A percentile compares a stretch with the other conserved stretches of the same genome.
Evolutionary conservation across 2,113 vertebrate genomes (phyloP).

Genomic region (Tor tambroides): DNA sequence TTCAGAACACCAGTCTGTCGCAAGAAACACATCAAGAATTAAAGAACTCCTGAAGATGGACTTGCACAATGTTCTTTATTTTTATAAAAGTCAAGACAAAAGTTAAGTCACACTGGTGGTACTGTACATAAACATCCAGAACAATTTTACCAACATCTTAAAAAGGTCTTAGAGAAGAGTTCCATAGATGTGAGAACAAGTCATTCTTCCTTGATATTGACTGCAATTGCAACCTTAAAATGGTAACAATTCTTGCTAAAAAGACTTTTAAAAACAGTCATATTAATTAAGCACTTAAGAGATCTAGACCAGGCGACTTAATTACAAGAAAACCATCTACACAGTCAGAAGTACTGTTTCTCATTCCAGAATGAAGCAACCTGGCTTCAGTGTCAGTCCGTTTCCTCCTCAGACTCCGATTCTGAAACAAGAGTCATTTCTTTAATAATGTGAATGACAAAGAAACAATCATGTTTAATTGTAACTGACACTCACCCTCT

Average conservation of each 20-base stretch:
- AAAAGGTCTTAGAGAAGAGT: background rate
- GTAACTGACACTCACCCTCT: slow-evolving; percentile 80
- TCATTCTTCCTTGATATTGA: background rate
- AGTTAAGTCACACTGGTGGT: background rate
- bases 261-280: background rate
- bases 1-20: no score
- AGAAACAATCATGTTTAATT: background rate
- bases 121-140: background rate
- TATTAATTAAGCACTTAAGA: background rate
- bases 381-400: slow-evolving; percentile 83
- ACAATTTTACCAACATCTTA: background rate
- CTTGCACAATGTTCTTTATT: background rate
- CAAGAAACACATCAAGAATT: no score
- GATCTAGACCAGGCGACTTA: background rate
- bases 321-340: background rate
- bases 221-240: background rate
- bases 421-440: slow-evolving; percentile 73
- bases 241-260: background rate
- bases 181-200: background rate
- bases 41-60: background rate
- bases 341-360: background rate
- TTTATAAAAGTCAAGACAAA: background rate
- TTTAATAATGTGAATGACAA: background rate
- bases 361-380: slow-evolving; percentile 57
- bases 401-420: slow-evolving; percentile 92